Evolutionary conservation across 1,140 invertebrate genomes (phyloP), one percentile per base, ranked within the genome.

Genomic region (Sycophila sp.): DNA sequence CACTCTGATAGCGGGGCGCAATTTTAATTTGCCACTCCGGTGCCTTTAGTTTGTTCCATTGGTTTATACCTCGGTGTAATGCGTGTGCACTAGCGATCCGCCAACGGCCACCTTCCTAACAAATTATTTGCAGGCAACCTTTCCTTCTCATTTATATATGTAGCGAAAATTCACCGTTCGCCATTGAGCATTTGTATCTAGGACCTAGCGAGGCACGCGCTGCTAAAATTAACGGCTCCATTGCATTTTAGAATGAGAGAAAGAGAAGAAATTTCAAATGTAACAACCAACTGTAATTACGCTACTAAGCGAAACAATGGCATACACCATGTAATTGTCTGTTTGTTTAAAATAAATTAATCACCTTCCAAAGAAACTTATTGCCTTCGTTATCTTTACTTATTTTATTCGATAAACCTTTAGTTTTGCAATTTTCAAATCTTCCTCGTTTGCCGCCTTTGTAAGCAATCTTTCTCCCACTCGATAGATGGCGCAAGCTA

Each of bases 301-400:
- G 62, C 65, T 70, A 72, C 58, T 56, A 73, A 77, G 73, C 74
- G 76, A 75, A 72, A 75, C 65, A 75, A 71, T 77, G 22, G 45
- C 70, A 75, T 64, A 58, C 58, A 65, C 34, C 28, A 80, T 80
- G 75, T 81, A 81, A 74, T n/a, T n/a, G n/a, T 75, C 76, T 77
- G 73, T 82, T 82, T 79, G 71, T 78, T 80, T 80, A 76, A 81
- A 82, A 82, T 82, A 81, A 81, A 81, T 32, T 81, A 77, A 73
- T 72, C 74, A 74, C 68, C 62, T 68, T 73, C 40, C 38, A 71
- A 65, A 59, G 3, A 53, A 26, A 19, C 11, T 47, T n/a, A n/a
- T n/a, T n/a, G n/a, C n/a, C 53, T 36, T 49, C 15, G 47, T 68
- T 36, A 7, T 19, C 11, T 17, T 1, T 15, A 34, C 5, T 7